Percentiles rank a stretch among this genome's conserved stretches.
Conservation (phyloP, 2,797 vertebrate genomes). For the Platyrinchus mystaceus region DNA sequence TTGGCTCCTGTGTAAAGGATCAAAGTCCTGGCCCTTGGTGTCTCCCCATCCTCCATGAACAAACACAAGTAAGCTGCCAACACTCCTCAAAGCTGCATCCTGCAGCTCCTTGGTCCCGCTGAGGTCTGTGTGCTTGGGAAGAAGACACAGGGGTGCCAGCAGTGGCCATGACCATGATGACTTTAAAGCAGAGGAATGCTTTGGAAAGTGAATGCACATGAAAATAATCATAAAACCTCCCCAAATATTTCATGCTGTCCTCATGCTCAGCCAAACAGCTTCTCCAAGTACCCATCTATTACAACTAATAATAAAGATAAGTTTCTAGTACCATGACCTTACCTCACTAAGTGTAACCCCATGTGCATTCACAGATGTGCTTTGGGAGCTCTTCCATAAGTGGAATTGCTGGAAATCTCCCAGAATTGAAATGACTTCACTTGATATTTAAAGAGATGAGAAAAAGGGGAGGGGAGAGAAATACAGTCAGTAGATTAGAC, state of each 20-base stretch:
- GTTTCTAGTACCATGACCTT: neutral
- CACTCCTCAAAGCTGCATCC: neutral
- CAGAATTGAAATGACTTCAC: neutral
- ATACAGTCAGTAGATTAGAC: neutral
- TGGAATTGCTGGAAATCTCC: neutral
- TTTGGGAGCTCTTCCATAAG: neutral
- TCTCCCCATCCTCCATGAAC: neutral
- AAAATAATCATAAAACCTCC: accelerated
- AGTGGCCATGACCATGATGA: accelerated
- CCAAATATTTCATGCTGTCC: neutral
- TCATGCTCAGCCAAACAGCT: neutral
- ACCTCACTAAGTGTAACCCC: neutral
- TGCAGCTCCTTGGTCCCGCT: neutral
- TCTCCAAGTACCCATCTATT: neutral
- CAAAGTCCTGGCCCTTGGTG: neutral
- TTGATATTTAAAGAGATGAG: neutral
- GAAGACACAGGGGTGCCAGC: neutral
- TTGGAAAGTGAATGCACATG: neutral
- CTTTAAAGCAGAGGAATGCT: neutral
- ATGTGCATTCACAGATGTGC: neutral
- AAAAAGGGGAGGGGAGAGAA: neutral
- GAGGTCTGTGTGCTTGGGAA: neutral
- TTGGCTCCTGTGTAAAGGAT: neutral
- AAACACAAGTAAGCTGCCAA: neutral
- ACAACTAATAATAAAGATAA: neutral